Base-by-base conservation (phyloP, 1,140 invertebrate genomes). In the Bombus impatiens region DNA sequence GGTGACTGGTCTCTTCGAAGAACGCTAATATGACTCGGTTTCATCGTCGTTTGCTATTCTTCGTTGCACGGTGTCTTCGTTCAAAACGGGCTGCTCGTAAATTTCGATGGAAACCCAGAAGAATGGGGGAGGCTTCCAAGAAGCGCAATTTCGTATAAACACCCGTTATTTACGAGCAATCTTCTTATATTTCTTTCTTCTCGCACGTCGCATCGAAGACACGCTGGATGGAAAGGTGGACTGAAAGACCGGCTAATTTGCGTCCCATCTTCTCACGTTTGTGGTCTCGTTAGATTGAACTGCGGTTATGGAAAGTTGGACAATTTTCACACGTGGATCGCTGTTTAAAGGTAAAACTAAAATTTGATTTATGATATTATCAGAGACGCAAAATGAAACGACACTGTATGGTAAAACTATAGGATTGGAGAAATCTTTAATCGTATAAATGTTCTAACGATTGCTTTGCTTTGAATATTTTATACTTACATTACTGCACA, bases 71-170 rank as follows among this genome's bases (percentile, higher is more conserved):
- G 4, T 32, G 40, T 77, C 76, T 53, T 82, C 78, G 47, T 72
- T n/a, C 35, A 40, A 59, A 76, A 47, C 85, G 82, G 79, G 84
- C 44, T 90, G 89, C 80, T 91, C 90, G 90, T 91, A 91, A 91
- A 91, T 90, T 90, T 87, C 75, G 79, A 78, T 42, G 86, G 82
- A 87, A 90, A 87, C 62, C 79, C 82, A 62, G 82, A 90, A 86
- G 89, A 53, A 68, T 76, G 59, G 78, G 82, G 78, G 87, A 88
- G 84, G 74, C 88, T 90, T 90, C 90, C 85, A 78, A 89, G 90
- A 90, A 91, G 70, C 53, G 85, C 87, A 89, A 91, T 90, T 88
- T 87, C 87, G 76, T 90, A 87, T 90, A 91, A 91, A 90, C 89
- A 91, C 79, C 82, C 62, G 82, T 90, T 90, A 90, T 91, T 91